Evolutionary conservation across 1,140 invertebrate genomes (phyloP).

Genomic region (Drosophila willistoni): DNA sequence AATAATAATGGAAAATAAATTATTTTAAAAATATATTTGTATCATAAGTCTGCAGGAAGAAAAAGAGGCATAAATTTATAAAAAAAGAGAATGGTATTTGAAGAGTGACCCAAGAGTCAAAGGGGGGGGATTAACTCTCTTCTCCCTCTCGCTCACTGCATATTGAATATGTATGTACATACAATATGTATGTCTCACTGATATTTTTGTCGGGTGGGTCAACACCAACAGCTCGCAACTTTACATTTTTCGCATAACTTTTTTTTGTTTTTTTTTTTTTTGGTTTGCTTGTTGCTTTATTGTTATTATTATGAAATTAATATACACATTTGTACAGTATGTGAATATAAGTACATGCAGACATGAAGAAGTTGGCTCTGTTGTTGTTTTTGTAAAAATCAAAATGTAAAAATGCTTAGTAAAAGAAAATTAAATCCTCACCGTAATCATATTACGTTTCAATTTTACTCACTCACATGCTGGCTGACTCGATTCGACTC

Average conservation of each 20-base stretch:
- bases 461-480: constrained; percentile 11
- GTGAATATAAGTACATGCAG: neutral
- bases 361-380: constrained; percentile 5
- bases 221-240: constrained; percentile 38
- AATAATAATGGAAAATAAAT: no score
- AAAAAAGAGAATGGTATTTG: no score
- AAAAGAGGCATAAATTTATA: no score
- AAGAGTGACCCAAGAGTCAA: no score
- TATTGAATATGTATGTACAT: no score
- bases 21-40: no score
- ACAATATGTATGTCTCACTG: no score
- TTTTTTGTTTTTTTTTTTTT: constrained; percentile 45
- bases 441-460: constrained; percentile 60
- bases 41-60: no score
- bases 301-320: constrained; percentile 70
- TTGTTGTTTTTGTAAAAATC: neutral
- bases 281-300: constrained; percentile 38
- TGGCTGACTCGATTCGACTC: neutral
- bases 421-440: constrained; percentile 41
- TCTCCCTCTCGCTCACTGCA: no score
- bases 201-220: constrained; percentile 44
- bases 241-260: constrained; percentile 61
- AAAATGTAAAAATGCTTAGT: constrained; percentile 54
- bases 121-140: no score
- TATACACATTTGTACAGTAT: constrained; percentile 3